A percentile compares a stretch with the other conserved stretches of the same genome.
Conservation (phyloP, 2,113 vertebrate genomes). For the Pao palembangensis region DNA sequence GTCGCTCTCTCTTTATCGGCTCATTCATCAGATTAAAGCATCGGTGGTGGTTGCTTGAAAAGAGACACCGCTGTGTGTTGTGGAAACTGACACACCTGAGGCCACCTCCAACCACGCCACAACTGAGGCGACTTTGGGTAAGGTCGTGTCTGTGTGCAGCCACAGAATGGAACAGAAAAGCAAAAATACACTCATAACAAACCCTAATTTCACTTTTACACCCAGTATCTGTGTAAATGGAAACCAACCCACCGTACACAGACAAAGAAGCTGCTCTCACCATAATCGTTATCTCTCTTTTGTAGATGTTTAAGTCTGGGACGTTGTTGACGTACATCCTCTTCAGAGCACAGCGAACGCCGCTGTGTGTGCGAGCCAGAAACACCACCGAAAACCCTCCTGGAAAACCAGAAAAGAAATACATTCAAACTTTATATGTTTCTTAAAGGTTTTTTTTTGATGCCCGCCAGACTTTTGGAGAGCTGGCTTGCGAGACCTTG, state of each 20-base stretch:
- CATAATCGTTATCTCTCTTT: constrained; percentile 97
- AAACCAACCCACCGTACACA: background rate
- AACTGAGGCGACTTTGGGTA: constrained; percentile 10
- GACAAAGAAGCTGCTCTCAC: constrained; percentile 69
- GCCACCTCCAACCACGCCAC: constrained; percentile 15
- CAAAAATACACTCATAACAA: background rate
- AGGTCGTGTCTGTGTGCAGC: constrained; percentile 2
- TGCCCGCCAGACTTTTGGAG: no score
- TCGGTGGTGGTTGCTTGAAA: constrained; percentile 3
- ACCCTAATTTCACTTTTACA: background rate
- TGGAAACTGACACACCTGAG: constrained; percentile 39
- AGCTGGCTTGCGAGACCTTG: no score
- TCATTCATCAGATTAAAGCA: constrained; percentile 3
- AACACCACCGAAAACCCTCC: constrained; percentile 97
- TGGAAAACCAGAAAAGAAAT: constrained; percentile 39
- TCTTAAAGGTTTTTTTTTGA: background rate
- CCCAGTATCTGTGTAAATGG: background rate
- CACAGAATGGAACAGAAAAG: no score
- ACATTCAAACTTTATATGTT: background rate
- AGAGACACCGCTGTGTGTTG: constrained; percentile 12
- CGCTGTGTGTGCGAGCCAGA: constrained; percentile 86
- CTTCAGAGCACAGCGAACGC: constrained; percentile 88
- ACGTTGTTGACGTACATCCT: constrained; percentile 95
- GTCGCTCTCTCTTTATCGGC: constrained; percentile 13
- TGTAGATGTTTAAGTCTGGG: constrained; percentile 89